Evolutionary conservation across 2,888 invertebrate genomes (phyloP), one percentile per base, ranked within the genome.

Genomic region (Rotaria macrura): DNA sequence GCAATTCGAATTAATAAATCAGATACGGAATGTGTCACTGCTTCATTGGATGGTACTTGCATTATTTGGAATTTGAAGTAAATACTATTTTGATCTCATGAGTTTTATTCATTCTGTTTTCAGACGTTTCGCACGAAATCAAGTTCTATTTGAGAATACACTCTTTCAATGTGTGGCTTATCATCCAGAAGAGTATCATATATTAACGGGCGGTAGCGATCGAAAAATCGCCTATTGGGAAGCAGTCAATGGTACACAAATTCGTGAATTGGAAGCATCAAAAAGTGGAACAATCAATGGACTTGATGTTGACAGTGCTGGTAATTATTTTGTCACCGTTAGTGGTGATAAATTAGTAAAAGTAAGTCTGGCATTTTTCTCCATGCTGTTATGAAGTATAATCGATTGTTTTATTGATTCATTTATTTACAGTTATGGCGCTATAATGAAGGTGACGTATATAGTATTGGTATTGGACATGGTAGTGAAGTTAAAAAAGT

Each of bases 11-110:
- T 96, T 86, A 94, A 94, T 49, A 93, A 93, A 87, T 93, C 94
- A 89, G 93, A 95, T 89, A 93, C 93, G 0, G 95, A 95, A 90
- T 95, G 95, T 0, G 94, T 95, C 29, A 95, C 95, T 89, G 94
- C 96, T 0, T 95, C 95, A 83, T 94, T 94, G 0, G 97, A 97
- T 91, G 96, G 97, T 23, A 95, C 95, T 7, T 95, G 95, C 89
- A 95, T 97, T 88, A 94, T 97, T 87, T 97, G 97, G 97, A 95
- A 96, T 89, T 92, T 96, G 38, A 91, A 93, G 95, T 95, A 90
- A 23, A 65, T 7, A 40, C 92, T 25, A 43, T 25, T 29, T 14
- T 47, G 38, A 14, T 72, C 25, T 47, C 12, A 52, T 57, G 52
- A 29, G 9, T 34, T 65, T 34, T 34, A 6, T 5, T 7, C 3